Evolutionary conservation across 2,797 vertebrate genomes (phyloP), one percentile per base, ranked within the genome.

Genomic region (Myotis planiceps): DNA sequence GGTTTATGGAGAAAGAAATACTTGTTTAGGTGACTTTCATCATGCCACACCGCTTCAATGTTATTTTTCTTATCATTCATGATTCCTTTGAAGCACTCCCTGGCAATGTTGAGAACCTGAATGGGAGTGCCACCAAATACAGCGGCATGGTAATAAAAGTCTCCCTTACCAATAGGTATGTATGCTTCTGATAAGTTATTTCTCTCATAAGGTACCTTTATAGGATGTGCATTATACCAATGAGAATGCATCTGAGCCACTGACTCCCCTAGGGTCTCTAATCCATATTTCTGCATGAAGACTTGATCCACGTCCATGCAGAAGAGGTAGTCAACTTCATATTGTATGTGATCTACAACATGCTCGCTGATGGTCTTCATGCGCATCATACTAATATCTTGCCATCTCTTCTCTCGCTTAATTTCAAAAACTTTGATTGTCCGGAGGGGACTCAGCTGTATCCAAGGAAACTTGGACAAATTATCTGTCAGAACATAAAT

Each of bases 1-100:
- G 96, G 96, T 92, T 97, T 98, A 74, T 98, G 85, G 51, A 96
- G 94, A 88, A 96, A 95, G 53, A 98, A 97, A 53, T 97, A 97
- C 27, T 96, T 97, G 37, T 97, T 97, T 83, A 98, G 74, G 47
- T 97, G 97, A 37, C 97, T 98, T 89, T 98, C 97, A 14, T 98
- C 97, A 72, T 97, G 97, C 97, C 97, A 96, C 6, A 92, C 39
- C 10, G 96, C 94, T 86, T 98, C 96, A 10, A 90, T 49, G 14
- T 85, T 82, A 2, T 95, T 97, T 65, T 95, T 45, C 65, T 98
- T 98, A 90, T 98, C 97, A 4, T 65, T 79, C 51, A 75, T 34
- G 32, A 98, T 98, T 68, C 92, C 95, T 60, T 93, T 45, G 29
- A 89, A 86, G 74, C 97, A 98, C 3, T 95, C 69, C 21, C n/a